Percentiles rank a stretch among this genome's conserved stretches.
Evolutionary conservation across 1,140 invertebrate genomes (phyloP).

Genomic region (Reticulitermes speratus): DNA sequence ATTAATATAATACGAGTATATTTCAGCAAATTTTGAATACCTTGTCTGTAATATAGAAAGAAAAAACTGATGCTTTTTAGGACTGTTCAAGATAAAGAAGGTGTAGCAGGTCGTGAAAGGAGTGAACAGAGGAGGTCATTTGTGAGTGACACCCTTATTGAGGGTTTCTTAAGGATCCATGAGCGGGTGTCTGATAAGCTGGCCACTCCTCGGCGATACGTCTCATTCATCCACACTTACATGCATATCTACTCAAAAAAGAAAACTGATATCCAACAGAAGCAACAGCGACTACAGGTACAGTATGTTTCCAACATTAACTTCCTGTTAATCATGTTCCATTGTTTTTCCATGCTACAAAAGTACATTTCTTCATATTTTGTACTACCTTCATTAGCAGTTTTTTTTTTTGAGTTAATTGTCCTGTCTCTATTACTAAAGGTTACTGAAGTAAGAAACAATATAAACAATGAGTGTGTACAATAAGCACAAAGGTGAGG

Average conservation of each 20-base stretch:
- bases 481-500: too few species aligned
- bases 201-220: conserved; percentile 57
- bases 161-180: conserved; percentile 52
- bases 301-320: not conserved
- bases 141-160: conserved; percentile 45
- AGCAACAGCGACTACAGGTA: conserved; percentile 61
- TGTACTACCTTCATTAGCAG: too few species aligned
- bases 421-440: too few species aligned
- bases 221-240: conserved; percentile 63
- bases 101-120: not conserved
- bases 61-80: not conserved
- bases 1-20: too few species aligned
- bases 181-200: conserved; percentile 39
- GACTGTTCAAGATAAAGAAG: not conserved
- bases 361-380: too few species aligned
- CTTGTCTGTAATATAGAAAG: not conserved
- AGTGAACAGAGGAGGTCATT: not conserved
- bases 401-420: too few species aligned
- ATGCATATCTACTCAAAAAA: conserved; percentile 57
- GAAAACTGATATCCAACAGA: conserved; percentile 52
- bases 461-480: too few species aligned
- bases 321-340: too few species aligned
- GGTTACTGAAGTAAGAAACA: too few species aligned
- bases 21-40: too few species aligned
- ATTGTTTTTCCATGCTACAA: too few species aligned